These are phyloP conservation scores for Cephalotes varians DNA, from an alignment of 2,888 invertebrate genomes.

Conservation along the genomic window DNA sequence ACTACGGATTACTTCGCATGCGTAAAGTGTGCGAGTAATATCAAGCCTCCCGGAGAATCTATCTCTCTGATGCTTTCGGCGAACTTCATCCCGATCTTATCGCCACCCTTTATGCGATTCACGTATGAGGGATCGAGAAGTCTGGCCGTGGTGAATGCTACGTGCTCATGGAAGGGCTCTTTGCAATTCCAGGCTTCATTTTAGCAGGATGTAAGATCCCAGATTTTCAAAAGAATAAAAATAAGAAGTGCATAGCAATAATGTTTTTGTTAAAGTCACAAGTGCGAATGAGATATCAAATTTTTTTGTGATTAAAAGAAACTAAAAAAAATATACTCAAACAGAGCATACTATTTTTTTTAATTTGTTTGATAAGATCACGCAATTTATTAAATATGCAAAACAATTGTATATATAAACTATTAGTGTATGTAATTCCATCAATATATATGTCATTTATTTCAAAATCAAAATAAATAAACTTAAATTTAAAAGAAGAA, in stretches of 20 bases:
- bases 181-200: slow-evolving; percentile 59
- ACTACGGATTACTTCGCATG: slow-evolving; percentile 50
- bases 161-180: slow-evolving; percentile 56
- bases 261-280: neutral
- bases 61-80: slow-evolving; percentile 24
- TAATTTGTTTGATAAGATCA: neutral
- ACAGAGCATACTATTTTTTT: neutral
- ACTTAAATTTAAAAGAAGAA: neutral
- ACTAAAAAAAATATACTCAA: neutral
- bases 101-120: slow-evolving; percentile 57
- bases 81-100: slow-evolving; percentile 56
- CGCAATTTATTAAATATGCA: neutral
- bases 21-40: slow-evolving; percentile 46
- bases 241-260: neutral
- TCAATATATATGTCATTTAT: neutral
- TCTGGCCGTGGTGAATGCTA: slow-evolving; percentile 48
- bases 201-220: slow-evolving; percentile 28
- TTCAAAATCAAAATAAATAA: neutral
- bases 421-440: neutral
- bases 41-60: slow-evolving; percentile 30
- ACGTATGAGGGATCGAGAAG: slow-evolving; percentile 57
- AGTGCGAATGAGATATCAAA: neutral
- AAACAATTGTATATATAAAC: neutral
- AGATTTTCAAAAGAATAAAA: neutral
- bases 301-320: neutral